Conservation (phyloP, 2,113 vertebrate genomes). For the Cairina moschata region DNA sequence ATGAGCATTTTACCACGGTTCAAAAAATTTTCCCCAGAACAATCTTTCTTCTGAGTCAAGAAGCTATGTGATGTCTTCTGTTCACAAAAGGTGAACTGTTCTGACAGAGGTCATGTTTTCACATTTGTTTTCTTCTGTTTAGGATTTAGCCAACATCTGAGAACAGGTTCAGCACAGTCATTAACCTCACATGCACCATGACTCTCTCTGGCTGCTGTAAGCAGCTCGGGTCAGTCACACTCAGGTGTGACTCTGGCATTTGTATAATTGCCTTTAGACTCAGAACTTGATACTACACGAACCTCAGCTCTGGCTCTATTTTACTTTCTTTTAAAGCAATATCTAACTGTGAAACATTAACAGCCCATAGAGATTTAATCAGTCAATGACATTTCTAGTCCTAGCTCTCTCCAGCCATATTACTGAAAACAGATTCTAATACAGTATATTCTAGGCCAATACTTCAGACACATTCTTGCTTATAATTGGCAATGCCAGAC, state of each 20-base stretch:
- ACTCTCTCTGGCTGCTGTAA: neutral
- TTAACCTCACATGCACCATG: neutral
- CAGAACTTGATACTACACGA: constrained; percentile 12
- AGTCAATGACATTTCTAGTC: neutral
- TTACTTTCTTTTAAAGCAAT: neutral
- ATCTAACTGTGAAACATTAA: neutral
- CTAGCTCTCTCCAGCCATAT: neutral
- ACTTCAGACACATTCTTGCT: neutral
- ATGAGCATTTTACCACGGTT: neutral
- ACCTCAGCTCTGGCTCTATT: neutral
- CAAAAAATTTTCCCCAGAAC: neutral
- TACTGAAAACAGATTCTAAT: neutral
- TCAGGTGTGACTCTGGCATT: constrained; percentile 9
- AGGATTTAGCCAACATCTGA: neutral
- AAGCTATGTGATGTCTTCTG: neutral
- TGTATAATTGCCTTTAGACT: neutral
- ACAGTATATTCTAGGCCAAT: neutral
- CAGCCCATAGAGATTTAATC: neutral
- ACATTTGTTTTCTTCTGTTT: neutral
- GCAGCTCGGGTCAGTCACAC: constrained; percentile 12
- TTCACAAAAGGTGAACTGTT: neutral
- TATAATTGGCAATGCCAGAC: neutral
- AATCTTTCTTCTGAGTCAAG: neutral
- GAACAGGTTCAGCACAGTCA: neutral
- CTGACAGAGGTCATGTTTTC: neutral